Percentiles rank a stretch among this genome's conserved stretches.
Evolutionary conservation across 2,113 vertebrate species (phyloP).

Genomic region (Lasiurus borealis): DNA sequence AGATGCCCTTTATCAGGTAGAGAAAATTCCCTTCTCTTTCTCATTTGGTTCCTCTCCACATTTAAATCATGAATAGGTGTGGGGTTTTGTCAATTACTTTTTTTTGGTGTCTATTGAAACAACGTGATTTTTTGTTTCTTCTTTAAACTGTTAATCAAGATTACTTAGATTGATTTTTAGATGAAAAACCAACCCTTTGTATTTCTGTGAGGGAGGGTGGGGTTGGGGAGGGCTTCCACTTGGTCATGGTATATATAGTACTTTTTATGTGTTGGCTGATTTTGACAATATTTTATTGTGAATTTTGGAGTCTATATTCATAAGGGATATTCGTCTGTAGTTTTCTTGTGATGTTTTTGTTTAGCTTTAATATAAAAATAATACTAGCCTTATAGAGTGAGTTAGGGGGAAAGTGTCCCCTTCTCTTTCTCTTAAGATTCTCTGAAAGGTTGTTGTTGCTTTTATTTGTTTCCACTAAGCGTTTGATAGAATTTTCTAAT

Average conservation of each 20-base stretch:
- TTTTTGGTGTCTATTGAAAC: conserved; percentile 14
- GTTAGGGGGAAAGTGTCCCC: neutral
- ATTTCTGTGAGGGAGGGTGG: neutral
- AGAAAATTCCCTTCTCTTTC: neutral
- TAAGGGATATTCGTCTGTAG: neutral
- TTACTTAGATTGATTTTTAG: conserved; percentile 31
- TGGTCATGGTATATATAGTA: neutral
- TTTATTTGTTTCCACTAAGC: neutral
- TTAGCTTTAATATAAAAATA: neutral
- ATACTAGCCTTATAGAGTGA: neutral
- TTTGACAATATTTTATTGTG: neutral
- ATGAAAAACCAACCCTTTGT: neutral
- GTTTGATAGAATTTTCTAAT: neutral
- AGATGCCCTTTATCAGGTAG: neutral
- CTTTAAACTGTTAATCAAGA: conserved; percentile 11
- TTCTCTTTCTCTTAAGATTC: conserved; percentile 12
- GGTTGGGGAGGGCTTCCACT: neutral
- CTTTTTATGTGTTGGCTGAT: conserved; percentile 5
- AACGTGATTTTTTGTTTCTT: neutral
- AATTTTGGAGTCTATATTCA: neutral
- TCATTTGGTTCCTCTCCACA: neutral
- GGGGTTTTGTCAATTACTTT: neutral
- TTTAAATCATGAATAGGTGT: conserved; percentile 20
- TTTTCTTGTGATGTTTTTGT: conserved; percentile 28
- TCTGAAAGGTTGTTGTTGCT: neutral